A percentile compares a stretch with the other conserved stretches of the same genome.
phyloP scores from a whole-genome alignment of 2,113 vertebrate species.

The Mirza zaza region DNA sequence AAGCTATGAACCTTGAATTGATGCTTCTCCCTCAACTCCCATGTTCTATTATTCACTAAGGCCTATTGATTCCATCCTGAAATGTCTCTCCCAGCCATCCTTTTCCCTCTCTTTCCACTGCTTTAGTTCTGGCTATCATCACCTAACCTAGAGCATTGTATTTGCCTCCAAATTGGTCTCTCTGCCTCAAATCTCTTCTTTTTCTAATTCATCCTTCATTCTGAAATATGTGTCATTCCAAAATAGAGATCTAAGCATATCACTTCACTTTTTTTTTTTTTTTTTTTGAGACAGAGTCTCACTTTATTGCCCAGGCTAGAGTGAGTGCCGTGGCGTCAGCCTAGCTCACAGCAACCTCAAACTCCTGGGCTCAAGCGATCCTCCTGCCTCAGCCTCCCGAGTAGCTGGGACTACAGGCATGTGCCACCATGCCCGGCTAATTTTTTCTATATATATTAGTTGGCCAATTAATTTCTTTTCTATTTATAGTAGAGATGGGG shows the following conservation, averaged over 20 bases:
- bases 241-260: background rate
- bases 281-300: too few relatives aligned
- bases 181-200: slow-evolving; percentile 42
- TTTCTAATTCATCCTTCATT: background rate
- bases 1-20: background rate
- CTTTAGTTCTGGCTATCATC: background rate
- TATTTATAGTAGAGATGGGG: too few relatives aligned
- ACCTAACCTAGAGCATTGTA: background rate
- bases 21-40: background rate
- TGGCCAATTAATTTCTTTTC: too few relatives aligned
- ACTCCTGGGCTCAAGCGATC: too few relatives aligned
- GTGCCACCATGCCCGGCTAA: too few relatives aligned
- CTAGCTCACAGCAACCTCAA: too few relatives aligned
- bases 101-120: background rate
- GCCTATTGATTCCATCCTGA: background rate
- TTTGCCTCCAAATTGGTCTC: background rate
- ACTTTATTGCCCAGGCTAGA: too few relatives aligned
- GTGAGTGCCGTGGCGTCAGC: too few relatives aligned
- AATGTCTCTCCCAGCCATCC: background rate
- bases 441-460: too few relatives aligned
- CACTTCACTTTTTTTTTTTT: too few relatives aligned
- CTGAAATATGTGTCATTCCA: background rate
- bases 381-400: too few relatives aligned
- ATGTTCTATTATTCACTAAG: background rate
- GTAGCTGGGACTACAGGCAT: too few relatives aligned